Percentiles rank a stretch among this genome's conserved stretches.
phyloP scores from a whole-genome alignment of 2,113 vertebrate species.

The Sylvia atricapilla region DNA sequence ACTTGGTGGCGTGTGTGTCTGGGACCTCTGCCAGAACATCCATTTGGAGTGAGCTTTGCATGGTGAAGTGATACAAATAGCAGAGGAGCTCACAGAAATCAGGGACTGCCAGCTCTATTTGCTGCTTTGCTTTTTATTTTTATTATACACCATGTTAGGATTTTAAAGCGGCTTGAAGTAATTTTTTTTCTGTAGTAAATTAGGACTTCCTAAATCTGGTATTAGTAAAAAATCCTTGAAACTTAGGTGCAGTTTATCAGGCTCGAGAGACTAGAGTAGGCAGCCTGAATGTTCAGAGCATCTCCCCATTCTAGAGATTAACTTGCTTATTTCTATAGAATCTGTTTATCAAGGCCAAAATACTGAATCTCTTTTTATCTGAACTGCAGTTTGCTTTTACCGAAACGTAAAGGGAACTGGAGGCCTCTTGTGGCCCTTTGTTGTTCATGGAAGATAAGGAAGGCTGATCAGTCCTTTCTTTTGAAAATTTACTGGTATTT shows the following conservation, averaged over 20 bases:
- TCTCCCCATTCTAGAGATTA: background rate
- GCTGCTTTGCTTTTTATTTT: background rate
- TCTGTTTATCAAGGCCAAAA: background rate
- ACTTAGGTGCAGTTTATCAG: background rate
- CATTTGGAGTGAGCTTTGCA: background rate
- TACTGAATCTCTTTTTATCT: background rate
- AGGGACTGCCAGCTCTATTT: background rate
- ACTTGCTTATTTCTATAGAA: background rate
- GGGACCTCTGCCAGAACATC: slow-evolving; percentile 20
- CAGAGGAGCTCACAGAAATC: background rate
- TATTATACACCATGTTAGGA: background rate
- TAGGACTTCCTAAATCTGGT: background rate
- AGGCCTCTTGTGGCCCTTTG: background rate
- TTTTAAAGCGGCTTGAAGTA: background rate
- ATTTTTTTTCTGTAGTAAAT: background rate
- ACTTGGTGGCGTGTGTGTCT: background rate
- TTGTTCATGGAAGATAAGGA: background rate
- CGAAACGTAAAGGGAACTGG: background rate
- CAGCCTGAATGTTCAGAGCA: background rate
- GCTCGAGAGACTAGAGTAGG: background rate
- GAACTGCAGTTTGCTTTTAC: background rate
- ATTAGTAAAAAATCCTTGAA: background rate
- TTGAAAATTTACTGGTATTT: background rate
- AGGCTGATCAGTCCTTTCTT: background rate
- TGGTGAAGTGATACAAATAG: background rate